phyloP scores from a whole-genome alignment of 1,140 invertebrate species.

The Drosophila repletoides region DNA sequence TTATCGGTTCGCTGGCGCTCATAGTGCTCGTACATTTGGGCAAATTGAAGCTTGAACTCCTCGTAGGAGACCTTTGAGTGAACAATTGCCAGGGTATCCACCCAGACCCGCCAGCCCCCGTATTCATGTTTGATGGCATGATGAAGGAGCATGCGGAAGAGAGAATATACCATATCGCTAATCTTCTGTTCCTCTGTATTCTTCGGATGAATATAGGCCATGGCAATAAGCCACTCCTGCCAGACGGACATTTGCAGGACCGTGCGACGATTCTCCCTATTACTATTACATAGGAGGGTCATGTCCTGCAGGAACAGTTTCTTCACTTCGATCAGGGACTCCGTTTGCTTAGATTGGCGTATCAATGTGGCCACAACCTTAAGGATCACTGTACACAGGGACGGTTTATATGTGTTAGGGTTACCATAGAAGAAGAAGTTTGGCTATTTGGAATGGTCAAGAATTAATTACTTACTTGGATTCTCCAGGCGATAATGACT shows the following conservation, averaged over 20 bases:
- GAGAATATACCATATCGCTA: slow-evolving; percentile 98
- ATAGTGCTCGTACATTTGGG: slow-evolving; percentile 98
- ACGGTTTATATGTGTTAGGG: background rate
- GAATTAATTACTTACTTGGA: slow-evolving; percentile 90
- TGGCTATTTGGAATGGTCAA: background rate
- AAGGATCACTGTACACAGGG: slow-evolving; percentile 92
- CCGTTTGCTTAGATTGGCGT: slow-evolving; percentile 96
- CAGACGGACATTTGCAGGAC: slow-evolving; percentile 99
- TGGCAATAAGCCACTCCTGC: slow-evolving; percentile 99
- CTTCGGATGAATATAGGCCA: slow-evolving; percentile 98
- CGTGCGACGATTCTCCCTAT: slow-evolving; percentile 97
- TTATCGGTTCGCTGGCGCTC: slow-evolving; percentile 96
- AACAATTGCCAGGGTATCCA: slow-evolving; percentile 99
- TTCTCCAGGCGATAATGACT: slow-evolving; percentile 97
- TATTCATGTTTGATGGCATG: slow-evolving; percentile 99
- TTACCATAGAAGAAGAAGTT: slow-evolving; percentile 7
- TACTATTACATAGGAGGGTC: slow-evolving; percentile 98
- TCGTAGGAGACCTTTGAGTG: slow-evolving; percentile 99
- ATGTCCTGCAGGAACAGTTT: slow-evolving; percentile 98
- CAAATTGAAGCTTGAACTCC: slow-evolving; percentile 97
- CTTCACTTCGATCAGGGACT: slow-evolving; percentile 96
- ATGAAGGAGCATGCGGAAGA: slow-evolving; percentile 98
- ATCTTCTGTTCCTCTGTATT: slow-evolving; percentile 97
- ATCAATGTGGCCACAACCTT: slow-evolving; percentile 99
- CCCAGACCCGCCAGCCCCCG: slow-evolving; percentile 99